Conservation (phyloP, 2,888 invertebrate genomes). For the Aphidoletes aphidimyza region DNA sequence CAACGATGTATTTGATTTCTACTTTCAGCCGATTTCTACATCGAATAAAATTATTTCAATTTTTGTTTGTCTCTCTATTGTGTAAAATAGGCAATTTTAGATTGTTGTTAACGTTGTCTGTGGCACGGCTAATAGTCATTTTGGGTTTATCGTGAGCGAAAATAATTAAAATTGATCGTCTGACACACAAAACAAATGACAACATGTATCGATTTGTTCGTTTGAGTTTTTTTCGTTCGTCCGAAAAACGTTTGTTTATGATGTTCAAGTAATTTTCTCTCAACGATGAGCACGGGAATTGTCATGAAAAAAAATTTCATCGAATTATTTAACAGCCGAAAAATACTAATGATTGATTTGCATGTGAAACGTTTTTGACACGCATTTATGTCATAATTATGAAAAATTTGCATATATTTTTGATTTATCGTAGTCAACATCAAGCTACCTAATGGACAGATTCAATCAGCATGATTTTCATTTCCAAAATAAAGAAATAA, state of each 20-base stretch:
- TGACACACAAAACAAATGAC: constrained; percentile 38
- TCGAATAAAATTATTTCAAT: not conserved
- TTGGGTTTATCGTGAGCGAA: constrained; percentile 5
- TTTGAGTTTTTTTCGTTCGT: too few species aligned
- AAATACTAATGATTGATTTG: constrained; percentile 43
- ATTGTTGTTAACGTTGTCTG: not conserved
- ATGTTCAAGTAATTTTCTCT: too few species aligned
- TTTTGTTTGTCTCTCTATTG: not conserved
- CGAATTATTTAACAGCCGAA: not conserved
- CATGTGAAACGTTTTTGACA: constrained; percentile 30
- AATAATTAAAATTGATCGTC: not conserved
- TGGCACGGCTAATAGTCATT: not conserved
- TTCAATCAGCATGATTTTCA: constrained; percentile 5
- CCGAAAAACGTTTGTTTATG: too few species aligned
- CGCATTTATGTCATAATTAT: constrained; percentile 50
- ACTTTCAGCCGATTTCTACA: not conserved
- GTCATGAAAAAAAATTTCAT: constrained; percentile 4
- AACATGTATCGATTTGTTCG: not conserved
- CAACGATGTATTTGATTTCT: constrained; percentile 11
- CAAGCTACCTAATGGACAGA: not conserved
- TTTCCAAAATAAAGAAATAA: too few species aligned
- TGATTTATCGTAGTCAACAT: constrained; percentile 4
- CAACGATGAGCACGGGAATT: not conserved
- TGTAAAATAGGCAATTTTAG: not conserved
- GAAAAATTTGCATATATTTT: constrained; percentile 21